Evolutionary conservation across 2,113 vertebrate genomes (phyloP).

Genomic region (Melospiza georgiana): DNA sequence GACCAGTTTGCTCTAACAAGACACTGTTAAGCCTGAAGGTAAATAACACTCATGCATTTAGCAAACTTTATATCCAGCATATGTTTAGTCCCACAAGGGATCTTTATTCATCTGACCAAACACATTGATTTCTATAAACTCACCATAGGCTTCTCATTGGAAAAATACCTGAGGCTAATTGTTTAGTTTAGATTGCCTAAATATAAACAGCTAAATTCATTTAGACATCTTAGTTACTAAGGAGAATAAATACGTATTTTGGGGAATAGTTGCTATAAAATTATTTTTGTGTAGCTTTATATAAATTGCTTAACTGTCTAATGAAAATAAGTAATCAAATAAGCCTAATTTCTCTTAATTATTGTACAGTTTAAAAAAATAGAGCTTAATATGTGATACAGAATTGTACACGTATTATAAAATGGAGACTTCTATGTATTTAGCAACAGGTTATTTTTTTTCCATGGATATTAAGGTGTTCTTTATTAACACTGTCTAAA

Average conservation of each 20-base stretch:
- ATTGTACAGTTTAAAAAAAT: neutral
- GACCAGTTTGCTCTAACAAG: neutral
- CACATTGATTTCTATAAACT: neutral
- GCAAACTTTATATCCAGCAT: neutral
- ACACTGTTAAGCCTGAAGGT: neutral
- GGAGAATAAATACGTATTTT: conserved; percentile 9
- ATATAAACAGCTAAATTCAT: neutral
- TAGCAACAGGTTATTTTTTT: conserved; percentile 2
- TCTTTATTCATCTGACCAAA: neutral
- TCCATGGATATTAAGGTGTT: conserved; percentile 11
- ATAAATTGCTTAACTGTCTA: conserved; percentile 16
- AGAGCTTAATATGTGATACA: neutral
- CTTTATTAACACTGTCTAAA: conserved; percentile 29
- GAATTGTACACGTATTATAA: neutral
- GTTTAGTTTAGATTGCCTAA: neutral
- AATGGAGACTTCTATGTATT: conserved; percentile 1
- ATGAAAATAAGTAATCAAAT: conserved; percentile 26
- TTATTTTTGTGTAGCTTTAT: conserved; percentile 40
- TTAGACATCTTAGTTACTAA: neutral
- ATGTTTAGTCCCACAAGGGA: neutral
- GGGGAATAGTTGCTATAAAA: neutral
- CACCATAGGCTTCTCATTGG: neutral
- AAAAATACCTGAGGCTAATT: neutral
- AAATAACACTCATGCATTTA: neutral
- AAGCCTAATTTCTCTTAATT: conserved; percentile 38